Evolutionary conservation across 92 coral and sea anemone species (phyloP), one percentile per base, ranked within the genome.

Genomic region (Hydrozoanthus gracilis): DNA sequence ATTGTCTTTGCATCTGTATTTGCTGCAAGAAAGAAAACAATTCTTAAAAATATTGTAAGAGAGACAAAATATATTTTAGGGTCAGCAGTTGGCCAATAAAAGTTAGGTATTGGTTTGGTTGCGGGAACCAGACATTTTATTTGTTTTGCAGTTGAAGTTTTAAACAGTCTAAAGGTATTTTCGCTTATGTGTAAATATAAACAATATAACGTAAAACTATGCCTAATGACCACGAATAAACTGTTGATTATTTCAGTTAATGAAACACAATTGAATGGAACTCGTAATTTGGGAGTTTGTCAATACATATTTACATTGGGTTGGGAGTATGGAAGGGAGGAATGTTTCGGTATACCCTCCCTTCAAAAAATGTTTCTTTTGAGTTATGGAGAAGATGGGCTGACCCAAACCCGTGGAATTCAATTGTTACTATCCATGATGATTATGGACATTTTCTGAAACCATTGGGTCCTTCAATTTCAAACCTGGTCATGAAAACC

Each of bases 41-140:
- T 72, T 72, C 77, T 72, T 72, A 72, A 72, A 72, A 72, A 72
- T 72, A 72, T 72, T 72, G 77, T 72, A 72, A 72, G 77, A 72
- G 77, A 72, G 54, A 72, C 77, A 72, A 72, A 72, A 72, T 72
- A 72, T 72, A 72, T 72, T 45, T 72, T 46, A 72, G 77, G 77
- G 77, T 72, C 77, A 72, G 77, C 77, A 72, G 46, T 72, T 46
- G 77, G 77, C 77, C 77, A 72, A 72, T 68, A 72, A 72, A 46
- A 72, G 12, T 72, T 72, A 72, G 51, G 18, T 61, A 61, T 71
- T 71, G 51, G 51, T 71, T 71, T 71, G 52, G 76, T 71, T 71
- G 76, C 17, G 76, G 52, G 52, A 71, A 71, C 52, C 76, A 71
- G 76, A 71, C 76, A 71, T 71, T 71, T 44, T 27, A 20, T 71